phyloP scores from a whole-genome alignment of 2,113 vertebrate species.

The Daubentonia madagascariensis region DNA sequence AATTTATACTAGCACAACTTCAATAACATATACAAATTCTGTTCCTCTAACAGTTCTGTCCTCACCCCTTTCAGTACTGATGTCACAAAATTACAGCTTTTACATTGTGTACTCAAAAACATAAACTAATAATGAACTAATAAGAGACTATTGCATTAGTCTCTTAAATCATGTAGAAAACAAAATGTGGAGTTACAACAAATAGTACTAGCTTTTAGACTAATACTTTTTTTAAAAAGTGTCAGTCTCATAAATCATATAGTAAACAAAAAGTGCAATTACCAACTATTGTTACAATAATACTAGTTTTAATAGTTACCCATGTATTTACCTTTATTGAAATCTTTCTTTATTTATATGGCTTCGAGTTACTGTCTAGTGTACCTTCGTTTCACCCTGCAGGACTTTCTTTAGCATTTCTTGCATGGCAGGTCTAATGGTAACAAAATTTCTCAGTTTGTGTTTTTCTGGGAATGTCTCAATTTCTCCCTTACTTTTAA shows the following conservation, averaged over 20 bases:
- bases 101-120: not conserved
- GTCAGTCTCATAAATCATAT: not conserved
- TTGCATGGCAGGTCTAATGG: not conserved
- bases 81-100: not conserved
- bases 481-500: not conserved
- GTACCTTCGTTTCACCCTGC: not conserved
- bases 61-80: too few relatives aligned
- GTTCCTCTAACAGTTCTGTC: not conserved
- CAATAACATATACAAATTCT: not conserved
- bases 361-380: not conserved
- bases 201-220: not conserved
- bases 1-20: not conserved
- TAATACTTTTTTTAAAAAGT: not conserved
- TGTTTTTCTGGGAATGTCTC: not conserved
- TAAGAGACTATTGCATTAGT: not conserved
- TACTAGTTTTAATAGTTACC: not conserved
- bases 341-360: not conserved
- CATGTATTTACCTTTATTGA: not conserved
- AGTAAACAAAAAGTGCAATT: not conserved
- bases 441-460: not conserved
- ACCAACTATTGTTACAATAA: not conserved
- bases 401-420: not conserved
- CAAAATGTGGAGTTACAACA: not conserved
- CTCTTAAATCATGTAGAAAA: not conserved
- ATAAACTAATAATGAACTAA: not conserved